phyloP scores from a whole-genome alignment of 37 sponge, comb jelly and placozoan genomes.

The Aphrocallistes beatrix region DNA sequence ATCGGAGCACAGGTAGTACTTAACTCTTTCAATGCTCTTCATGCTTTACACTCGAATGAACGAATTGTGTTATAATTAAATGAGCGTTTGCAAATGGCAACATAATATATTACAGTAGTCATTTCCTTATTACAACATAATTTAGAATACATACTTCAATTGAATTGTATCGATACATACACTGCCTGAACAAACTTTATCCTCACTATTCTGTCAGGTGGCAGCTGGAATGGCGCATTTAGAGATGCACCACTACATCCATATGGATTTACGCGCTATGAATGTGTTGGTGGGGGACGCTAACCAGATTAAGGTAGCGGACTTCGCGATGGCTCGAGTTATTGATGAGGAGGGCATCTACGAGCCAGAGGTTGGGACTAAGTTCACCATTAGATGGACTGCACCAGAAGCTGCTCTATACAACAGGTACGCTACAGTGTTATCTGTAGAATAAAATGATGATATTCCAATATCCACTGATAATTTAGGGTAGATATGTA shows the following conservation, averaged over 20 bases:
- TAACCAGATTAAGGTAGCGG: constrained; percentile 67
- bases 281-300: constrained; percentile 62
- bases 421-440: too few species aligned
- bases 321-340: constrained; percentile 65
- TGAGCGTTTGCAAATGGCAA: too few species aligned
- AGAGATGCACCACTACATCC: constrained; percentile 66
- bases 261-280: constrained; percentile 61
- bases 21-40: too few species aligned
- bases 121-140: too few species aligned
- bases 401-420: constrained; percentile 80
- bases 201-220: constrained; percentile 21
- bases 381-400: constrained; percentile 87
- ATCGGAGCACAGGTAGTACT: constrained; percentile 25
- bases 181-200: too few species aligned
- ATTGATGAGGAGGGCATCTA: constrained; percentile 62
- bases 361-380: constrained; percentile 55
- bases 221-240: constrained; percentile 77
- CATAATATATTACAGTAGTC: too few species aligned
- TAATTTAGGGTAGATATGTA: constrained; percentile 78
- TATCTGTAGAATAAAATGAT: too few species aligned
- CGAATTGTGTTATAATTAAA: too few species aligned
- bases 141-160: too few species aligned
- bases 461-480: too few species aligned
- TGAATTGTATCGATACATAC: too few species aligned
- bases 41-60: too few species aligned